phyloP scores from a whole-genome alignment of 2,888 invertebrate genomes.

The Ecliptopera silaceata region DNA sequence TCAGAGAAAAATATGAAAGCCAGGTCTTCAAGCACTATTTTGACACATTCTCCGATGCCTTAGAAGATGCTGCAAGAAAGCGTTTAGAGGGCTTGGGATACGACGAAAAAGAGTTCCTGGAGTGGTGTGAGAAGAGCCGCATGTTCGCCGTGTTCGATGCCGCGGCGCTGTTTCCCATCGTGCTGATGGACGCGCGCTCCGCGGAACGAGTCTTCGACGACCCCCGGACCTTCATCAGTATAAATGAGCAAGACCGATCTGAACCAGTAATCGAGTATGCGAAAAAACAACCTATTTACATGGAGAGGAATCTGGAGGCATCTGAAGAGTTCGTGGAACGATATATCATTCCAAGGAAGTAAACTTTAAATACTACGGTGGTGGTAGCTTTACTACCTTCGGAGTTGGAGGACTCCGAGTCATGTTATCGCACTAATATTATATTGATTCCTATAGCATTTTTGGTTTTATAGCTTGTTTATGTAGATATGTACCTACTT shows the following conservation, averaged over 20 bases:
- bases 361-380: too few species aligned
- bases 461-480: too few species aligned
- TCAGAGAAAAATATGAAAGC: constrained; percentile 53
- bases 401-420: too few species aligned
- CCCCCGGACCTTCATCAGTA: constrained; percentile 45
- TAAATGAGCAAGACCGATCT: constrained; percentile 44
- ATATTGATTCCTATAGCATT: too few species aligned
- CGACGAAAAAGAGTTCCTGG: constrained; percentile 41
- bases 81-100: constrained; percentile 49
- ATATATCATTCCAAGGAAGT: constrained; percentile 39
- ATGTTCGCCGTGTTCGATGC: constrained; percentile 48
- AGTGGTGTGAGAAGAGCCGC: constrained; percentile 49
- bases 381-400: too few species aligned
- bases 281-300: constrained; percentile 38
- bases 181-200: constrained; percentile 47
- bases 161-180: constrained; percentile 42
- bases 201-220: constrained; percentile 49
- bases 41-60: constrained; percentile 44
- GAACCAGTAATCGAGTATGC: constrained; percentile 48
- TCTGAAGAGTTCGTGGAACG: constrained; percentile 60
- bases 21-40: constrained; percentile 55
- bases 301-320: constrained; percentile 49
- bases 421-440: too few species aligned
- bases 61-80: constrained; percentile 46
- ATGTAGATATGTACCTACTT: too few species aligned